These are phyloP conservation scores for Todus mexicanus DNA, from an alignment of 2,797 vertebrate genomes.

Conservation along the genomic window DNA sequence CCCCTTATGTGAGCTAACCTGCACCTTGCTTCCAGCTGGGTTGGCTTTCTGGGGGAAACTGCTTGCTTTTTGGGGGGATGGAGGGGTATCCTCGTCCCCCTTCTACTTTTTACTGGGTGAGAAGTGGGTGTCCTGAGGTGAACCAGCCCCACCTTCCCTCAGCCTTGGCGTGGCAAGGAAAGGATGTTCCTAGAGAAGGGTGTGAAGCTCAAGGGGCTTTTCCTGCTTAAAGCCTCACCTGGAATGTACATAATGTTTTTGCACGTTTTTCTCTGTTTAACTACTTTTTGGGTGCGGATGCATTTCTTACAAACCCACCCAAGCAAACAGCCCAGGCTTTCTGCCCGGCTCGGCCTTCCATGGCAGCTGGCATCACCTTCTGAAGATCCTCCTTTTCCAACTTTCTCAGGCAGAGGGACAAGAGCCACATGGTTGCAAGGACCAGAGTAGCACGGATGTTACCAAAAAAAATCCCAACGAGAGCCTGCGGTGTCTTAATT, in stretches of 20 bases:
- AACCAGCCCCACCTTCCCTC: background rate
- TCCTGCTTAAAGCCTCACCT: background rate
- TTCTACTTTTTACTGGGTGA: background rate
- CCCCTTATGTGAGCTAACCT: fast-evolving
- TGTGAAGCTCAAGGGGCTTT: background rate
- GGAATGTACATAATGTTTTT: background rate
- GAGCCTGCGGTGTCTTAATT: background rate
- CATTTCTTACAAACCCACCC: background rate
- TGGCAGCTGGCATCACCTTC: background rate
- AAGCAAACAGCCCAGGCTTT: background rate
- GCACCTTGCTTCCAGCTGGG: background rate
- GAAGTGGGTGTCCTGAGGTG: background rate
- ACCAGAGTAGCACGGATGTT: no score
- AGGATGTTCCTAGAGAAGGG: background rate
- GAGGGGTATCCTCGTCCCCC: background rate
- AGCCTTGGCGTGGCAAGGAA: background rate
- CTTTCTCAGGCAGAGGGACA: background rate
- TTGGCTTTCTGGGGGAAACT: background rate
- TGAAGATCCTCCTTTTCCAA: background rate
- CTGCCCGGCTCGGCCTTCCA: background rate
- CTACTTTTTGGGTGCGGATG: no score
- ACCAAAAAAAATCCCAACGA: no score
- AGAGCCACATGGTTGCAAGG: no score
- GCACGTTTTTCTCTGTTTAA: background rate
- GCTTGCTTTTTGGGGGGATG: background rate